These are phyloP conservation scores for Nothoprocta pentlandii DNA, from an alignment of 2,113 vertebrate species.

Conservation along the genomic window DNA sequence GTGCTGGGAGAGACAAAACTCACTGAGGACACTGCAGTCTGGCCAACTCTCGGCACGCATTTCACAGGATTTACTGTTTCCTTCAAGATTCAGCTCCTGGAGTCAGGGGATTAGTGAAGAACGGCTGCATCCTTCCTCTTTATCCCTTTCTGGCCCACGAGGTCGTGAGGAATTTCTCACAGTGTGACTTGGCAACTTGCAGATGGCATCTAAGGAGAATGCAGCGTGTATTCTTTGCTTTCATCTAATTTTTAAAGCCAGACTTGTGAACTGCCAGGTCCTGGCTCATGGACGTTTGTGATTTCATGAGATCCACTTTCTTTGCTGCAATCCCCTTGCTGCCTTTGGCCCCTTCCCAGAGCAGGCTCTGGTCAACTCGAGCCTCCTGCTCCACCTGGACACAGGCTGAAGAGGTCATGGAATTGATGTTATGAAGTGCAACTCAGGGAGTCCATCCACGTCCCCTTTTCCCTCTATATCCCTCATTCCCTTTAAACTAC, in stretches of 20 bases:
- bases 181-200: not conserved
- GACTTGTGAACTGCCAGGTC: not conserved
- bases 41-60: not conserved
- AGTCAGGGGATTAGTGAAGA: not conserved
- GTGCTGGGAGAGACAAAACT: not conserved
- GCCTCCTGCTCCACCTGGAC: not conserved
- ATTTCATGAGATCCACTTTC: not conserved
- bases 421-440: not conserved
- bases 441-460: not conserved
- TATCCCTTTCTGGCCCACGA: not conserved
- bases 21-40: not conserved
- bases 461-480: not conserved
- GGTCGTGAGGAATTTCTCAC: not conserved
- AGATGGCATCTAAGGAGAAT: not conserved
- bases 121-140: not conserved
- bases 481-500: not conserved
- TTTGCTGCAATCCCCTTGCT: not conserved
- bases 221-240: not conserved
- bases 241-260: not conserved
- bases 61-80: not conserved
- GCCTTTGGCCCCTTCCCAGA: not conserved
- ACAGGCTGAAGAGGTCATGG: not conserved
- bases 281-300: not conserved
- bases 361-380: not conserved
- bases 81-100: not conserved